Evolutionary conservation across 1,140 invertebrate genomes (phyloP).

Genomic region (Meloidogyne floridensis): DNA sequence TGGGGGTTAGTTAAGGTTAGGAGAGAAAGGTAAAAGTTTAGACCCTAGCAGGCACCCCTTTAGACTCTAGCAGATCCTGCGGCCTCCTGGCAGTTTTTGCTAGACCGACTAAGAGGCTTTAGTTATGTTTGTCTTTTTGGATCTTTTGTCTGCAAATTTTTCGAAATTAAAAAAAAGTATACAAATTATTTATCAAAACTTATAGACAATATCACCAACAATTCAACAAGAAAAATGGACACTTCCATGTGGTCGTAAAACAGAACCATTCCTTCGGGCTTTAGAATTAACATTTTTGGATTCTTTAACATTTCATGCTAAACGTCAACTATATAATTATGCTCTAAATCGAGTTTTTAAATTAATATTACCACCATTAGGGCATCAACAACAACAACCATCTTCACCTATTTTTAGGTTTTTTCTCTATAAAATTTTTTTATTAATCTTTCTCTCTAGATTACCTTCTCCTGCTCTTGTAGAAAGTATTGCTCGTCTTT

Average conservation of each 20-base stretch:
- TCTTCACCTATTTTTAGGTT: not conserved
- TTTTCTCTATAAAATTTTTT: no score
- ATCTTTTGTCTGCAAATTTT: no score
- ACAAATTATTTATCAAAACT: not conserved
- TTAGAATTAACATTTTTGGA: conserved; percentile 49
- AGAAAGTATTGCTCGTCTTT: conserved; percentile 31
- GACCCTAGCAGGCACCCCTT: no score
- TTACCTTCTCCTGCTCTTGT: conserved; percentile 30
- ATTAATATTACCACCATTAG: not conserved
- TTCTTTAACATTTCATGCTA: conserved; percentile 50
- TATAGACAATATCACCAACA: not conserved
- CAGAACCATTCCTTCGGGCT: conserved; percentile 34
- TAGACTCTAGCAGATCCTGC: no score
- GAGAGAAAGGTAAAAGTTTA: no score
- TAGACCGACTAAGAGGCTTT: no score
- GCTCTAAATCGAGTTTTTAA: not conserved
- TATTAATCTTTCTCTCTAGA: not conserved
- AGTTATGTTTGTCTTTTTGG: no score
- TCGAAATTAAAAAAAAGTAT: no score
- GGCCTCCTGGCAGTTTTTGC: no score
- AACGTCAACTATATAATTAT: conserved; percentile 37
- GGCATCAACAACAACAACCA: not conserved
- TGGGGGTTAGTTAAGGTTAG: no score
- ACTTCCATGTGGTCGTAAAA: conserved; percentile 42
- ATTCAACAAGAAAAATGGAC: conserved; percentile 20